phyloP scores from a whole-genome alignment of 1,140 invertebrate genomes.

The Potamilus streckersoni region DNA sequence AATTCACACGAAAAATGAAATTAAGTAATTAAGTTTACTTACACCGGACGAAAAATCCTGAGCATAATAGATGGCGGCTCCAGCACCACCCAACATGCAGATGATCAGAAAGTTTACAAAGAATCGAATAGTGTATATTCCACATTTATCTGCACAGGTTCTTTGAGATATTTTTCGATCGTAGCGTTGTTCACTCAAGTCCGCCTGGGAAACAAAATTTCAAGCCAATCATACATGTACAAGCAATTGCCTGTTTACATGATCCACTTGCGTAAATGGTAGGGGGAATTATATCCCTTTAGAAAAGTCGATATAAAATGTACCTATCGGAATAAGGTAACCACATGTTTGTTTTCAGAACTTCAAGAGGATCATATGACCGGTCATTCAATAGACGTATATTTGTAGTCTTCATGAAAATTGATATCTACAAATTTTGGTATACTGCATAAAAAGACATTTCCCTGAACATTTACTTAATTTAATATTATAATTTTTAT shows the following conservation, averaged over 20 bases:
- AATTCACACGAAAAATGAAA: not conserved
- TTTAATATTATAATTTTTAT: too few relatives aligned
- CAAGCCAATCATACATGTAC: not conserved
- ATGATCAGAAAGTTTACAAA: slow-evolving; percentile 79
- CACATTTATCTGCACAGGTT: slow-evolving; percentile 32
- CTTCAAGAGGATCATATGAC: too few relatives aligned
- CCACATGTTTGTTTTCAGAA: too few relatives aligned
- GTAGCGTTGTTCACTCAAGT: slow-evolving; percentile 45
- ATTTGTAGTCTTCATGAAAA: too few relatives aligned
- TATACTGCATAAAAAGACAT: too few relatives aligned
- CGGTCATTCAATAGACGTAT: too few relatives aligned
- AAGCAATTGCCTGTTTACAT: not conserved
- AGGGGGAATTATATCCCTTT: too few relatives aligned
- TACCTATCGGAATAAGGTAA: not conserved
- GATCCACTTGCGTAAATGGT: too few relatives aligned
- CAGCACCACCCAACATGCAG: slow-evolving; percentile 73
- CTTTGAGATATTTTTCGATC: slow-evolving; percentile 19
- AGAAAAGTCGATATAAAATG: not conserved
- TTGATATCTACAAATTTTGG: too few relatives aligned
- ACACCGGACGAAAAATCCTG: slow-evolving; percentile 34
- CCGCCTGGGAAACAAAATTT: slow-evolving; percentile 33
- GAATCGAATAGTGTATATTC: slow-evolving; percentile 74
- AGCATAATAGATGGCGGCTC: slow-evolving; percentile 75
- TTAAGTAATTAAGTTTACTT: slow-evolving; percentile 13
- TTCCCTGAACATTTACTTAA: too few relatives aligned